Evolutionary conservation across 2,113 vertebrate genomes (phyloP), one percentile per base, ranked within the genome.

Genomic region (Hystrix brachyura): DNA sequence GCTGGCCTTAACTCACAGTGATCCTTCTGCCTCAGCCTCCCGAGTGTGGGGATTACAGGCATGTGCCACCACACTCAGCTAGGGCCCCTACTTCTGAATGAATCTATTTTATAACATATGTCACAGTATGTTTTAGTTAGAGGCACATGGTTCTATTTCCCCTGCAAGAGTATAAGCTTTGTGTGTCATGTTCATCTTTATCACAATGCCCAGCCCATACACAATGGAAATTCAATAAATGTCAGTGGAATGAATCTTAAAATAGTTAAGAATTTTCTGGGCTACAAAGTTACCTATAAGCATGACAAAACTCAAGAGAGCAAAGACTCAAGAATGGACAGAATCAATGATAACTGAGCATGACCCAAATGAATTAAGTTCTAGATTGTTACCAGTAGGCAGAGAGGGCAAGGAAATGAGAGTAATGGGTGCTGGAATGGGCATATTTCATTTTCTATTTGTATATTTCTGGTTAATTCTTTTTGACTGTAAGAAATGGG

Each of bases 371-470:
- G 38, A 79, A 7, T 53, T 34, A 53, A 34, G 74, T 46, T 72
- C 87, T 82, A 48, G 69, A 34, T 0, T 55, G 46, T 67, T 55
- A 69, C 19, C 8, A 60, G 12, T 1, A 64, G 29, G 43, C 29
- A 82, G 55, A 15, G 9, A 57, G 29, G n/a, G 46, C 23, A 78
- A 15, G 65, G 2, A 69, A 64, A 65, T 4, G 34, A 12, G 27
- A 32, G 15, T 8, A 8, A 27, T 29, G 57, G 69, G 57, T 27
- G 38, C 59, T 48, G 32, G 64, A 85, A 64, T 32, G 25, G 15
- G 19, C 84, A n/a, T 14, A 78, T 85, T 87, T 97, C 64, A 69
- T 57, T 84, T 90, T 67, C 82, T 85, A 64, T 81, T 80, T 55
- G 43, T 71, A 65, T 13, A 71, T 60, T 94, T 95, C 55, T 78